Evolutionary conservation across 2,888 invertebrate genomes (phyloP), one percentile per base, ranked within the genome.

Genomic region (Deilephila porcellus): DNA sequence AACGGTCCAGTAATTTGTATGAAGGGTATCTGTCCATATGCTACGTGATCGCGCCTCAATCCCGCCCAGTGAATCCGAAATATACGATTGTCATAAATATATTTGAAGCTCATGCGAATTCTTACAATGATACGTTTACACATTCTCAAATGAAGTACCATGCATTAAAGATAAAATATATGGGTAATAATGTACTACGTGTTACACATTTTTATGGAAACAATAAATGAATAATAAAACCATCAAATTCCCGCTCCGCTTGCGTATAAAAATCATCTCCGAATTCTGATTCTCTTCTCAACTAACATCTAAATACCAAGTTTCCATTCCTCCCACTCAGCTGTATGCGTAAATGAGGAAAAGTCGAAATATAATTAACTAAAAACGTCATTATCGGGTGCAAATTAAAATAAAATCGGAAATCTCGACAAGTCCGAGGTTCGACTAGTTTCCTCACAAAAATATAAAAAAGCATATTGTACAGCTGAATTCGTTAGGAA

Each of bases 181-280:
- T 78, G 85, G 85, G 83, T 91, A 88, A 85, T 77, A 78, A 80
- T 78, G 77, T 83, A 84, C 81, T 81, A 74, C 60, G 78, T 80
- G 82, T 79, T 81, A 79, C 85, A 88, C 85, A 89, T 88, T 88
- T 84, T 81, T 89, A 91, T 89, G 82, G 90, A 93, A 93, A 93
- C 90, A 94, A 94, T 93, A 94, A 94, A 92, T 94, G 94, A 90
- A 94, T 93, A 94, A 94, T 93, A 94, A 94, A 94, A 94, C 93
- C 84, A 85, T 81, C 85, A 86, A 78, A 72, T 75, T 76, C 70
- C 67, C 73, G 72, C 70, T 71, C 72, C 75, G 78, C 76, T 77
- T 81, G 79, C 74, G 77, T 82, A 73, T 67, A 73, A 86, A 67
- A 87, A 86, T 82, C 81, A 84, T 83, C 85, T 87, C 88, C 86